Conservation (phyloP, 30 jellyfish, hydroid and myxozoan species). For the Chrysaora quinquecirrha region DNA sequence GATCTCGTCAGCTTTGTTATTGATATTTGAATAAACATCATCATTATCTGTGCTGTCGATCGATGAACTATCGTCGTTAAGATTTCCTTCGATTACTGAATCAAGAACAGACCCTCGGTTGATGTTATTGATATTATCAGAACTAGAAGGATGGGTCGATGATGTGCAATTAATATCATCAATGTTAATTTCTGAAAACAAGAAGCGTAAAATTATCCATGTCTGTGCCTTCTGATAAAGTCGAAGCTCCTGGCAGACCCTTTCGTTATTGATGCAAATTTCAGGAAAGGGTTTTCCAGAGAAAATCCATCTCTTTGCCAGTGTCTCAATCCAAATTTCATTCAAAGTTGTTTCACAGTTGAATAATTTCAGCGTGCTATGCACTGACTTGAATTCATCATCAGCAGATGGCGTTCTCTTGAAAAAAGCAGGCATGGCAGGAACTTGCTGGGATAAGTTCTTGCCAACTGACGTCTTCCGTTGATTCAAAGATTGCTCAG, state of each 20-base stretch:
- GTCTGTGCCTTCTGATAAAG: constrained; percentile 80
- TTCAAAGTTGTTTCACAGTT: constrained; percentile 26
- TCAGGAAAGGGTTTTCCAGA: constrained; percentile 58
- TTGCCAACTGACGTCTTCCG: constrained; percentile 16
- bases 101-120: constrained; percentile 46
- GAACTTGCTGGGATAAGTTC: constrained; percentile 36
- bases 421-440: constrained; percentile 71
- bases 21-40: constrained; percentile 49
- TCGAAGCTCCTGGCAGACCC: constrained; percentile 71
- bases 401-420: constrained; percentile 55
- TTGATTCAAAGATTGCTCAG: constrained; percentile 37
- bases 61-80: constrained; percentile 15
- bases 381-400: constrained; percentile 80
- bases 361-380: constrained; percentile 74
- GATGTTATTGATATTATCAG: constrained; percentile 26
- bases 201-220: constrained; percentile 71
- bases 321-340: constrained; percentile 32
- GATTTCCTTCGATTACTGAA: constrained; percentile 23
- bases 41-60: constrained; percentile 48
- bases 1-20: constrained; percentile 44
- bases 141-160: constrained; percentile 29
- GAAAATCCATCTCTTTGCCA: constrained; percentile 27
- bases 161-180: constrained; percentile 8
- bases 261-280: constrained; percentile 46
- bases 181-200: constrained; percentile 41